Percentiles rank a stretch among this genome's conserved stretches.
Conservation (phyloP, 2,113 vertebrate species). For the Neopipo cinnamomea region DNA sequence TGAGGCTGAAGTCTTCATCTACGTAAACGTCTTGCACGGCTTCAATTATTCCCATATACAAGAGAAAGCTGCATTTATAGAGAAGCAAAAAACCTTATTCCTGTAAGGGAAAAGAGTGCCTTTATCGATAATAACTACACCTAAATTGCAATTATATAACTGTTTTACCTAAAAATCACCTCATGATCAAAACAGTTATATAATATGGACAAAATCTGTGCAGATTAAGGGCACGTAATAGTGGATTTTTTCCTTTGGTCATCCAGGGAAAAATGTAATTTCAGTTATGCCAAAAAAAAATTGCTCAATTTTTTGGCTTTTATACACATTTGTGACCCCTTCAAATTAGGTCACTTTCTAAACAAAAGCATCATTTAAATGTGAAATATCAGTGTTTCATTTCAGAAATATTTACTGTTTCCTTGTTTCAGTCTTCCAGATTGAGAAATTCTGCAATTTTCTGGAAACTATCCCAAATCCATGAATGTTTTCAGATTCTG, state of each 20-base stretch:
- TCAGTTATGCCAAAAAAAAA: not conserved
- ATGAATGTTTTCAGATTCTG: not conserved
- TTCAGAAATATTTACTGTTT: slow-evolving; percentile 4
- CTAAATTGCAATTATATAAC: not conserved
- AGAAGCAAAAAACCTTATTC: not conserved
- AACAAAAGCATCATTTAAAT: not conserved
- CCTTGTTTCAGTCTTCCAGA: not conserved
- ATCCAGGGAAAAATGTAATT: not conserved
- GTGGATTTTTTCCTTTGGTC: not conserved
- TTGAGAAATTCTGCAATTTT: not conserved
- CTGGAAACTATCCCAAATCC: slow-evolving; percentile 13
- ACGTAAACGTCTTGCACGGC: not conserved
- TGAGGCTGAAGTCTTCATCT: not conserved
- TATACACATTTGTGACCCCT: not conserved
- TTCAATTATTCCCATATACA: not conserved
- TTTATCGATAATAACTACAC: not conserved
- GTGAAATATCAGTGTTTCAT: not conserved
- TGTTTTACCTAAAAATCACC: not conserved
- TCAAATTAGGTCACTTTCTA: not conserved
- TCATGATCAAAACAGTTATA: not conserved
- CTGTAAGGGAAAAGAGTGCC: not conserved
- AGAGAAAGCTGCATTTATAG: not conserved
- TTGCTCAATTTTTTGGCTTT: not conserved
- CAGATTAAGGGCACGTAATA: not conserved
- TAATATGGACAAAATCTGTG: not conserved